A percentile compares a stretch with the other conserved stretches of the same genome.
Conservation (phyloP, 1,140 invertebrate species). For the Tyrophagus putrescentiae region DNA sequence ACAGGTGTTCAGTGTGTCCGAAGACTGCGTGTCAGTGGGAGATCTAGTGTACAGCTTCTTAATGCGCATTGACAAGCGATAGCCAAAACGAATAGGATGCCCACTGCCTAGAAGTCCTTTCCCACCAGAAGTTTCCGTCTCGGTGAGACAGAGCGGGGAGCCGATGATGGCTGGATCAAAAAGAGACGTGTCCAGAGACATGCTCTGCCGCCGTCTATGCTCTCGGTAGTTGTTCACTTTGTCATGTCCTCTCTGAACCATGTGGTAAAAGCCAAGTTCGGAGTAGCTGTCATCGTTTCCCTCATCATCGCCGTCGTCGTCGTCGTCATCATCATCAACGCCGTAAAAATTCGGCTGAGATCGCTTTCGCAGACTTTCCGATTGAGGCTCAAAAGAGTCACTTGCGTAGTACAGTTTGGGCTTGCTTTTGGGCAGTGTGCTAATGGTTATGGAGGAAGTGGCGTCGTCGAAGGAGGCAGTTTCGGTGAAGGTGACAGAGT, state of each 20-base stretch:
- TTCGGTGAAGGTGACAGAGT: conserved; percentile 11
- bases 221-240: neutral
- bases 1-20: neutral
- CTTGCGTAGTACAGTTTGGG: conserved; percentile 3
- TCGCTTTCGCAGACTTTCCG: neutral
- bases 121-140: neutral
- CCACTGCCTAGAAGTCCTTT: neutral
- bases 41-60: neutral
- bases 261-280: too few species aligned
- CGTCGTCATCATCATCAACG: conserved; percentile 3
- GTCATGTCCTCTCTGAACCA: too few species aligned
- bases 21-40: neutral
- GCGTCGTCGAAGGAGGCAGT: neutral
- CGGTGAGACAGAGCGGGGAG: neutral
- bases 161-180: conserved; percentile 6
- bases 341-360: conserved; percentile 9
- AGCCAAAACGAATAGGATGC: neutral
- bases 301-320: neutral
- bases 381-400: neutral
- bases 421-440: neutral
- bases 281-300: neutral
- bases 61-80: conserved; percentile 4
- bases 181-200: conserved; percentile 1
- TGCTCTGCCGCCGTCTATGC: neutral
- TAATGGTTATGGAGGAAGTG: neutral